phyloP scores from a whole-genome alignment of 1,140 invertebrate genomes.

The Papilio polytes region DNA sequence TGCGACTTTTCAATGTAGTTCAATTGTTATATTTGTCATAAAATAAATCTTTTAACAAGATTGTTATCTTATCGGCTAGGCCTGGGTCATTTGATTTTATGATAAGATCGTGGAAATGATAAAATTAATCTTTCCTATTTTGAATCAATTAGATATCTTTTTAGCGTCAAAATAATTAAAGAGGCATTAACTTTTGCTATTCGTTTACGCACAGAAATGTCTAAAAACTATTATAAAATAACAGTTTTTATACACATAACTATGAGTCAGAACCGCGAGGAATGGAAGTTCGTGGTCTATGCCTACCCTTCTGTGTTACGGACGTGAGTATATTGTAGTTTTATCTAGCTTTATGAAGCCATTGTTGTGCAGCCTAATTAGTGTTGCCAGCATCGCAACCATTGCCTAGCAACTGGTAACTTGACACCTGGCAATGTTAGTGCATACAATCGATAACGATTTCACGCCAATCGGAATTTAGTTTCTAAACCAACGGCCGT shows the following conservation, averaged over 20 bases:
- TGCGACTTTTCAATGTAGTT: too few relatives aligned
- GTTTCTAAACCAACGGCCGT: constrained; percentile 32
- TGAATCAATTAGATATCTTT: neutral
- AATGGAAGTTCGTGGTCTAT: too few relatives aligned
- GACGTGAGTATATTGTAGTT: too few relatives aligned
- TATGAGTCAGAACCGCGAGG: too few relatives aligned
- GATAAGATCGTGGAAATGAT: neutral
- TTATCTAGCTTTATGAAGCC: constrained; percentile 16
- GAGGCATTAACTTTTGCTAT: neutral
- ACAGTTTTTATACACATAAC: too few relatives aligned
- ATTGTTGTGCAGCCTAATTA: constrained; percentile 29
- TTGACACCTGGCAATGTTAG: constrained; percentile 44
- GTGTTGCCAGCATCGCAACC: constrained; percentile 29
- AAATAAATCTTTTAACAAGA: too few relatives aligned
- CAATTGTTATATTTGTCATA: too few relatives aligned
- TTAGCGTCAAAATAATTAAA: neutral
- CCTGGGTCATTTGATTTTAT: constrained; percentile 3
- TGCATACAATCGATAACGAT: constrained; percentile 51
- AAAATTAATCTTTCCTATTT: neutral
- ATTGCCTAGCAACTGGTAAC: constrained; percentile 52
- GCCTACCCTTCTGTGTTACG: too few relatives aligned
- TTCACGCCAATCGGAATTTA: constrained; percentile 38
- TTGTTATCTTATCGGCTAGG: too few relatives aligned
- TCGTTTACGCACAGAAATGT: too few relatives aligned
- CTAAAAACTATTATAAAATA: too few relatives aligned